A percentile compares a stretch with the other conserved stretches of the same genome.
phyloP scores from a whole-genome alignment of 2,113 vertebrate species.

The Vulpes ferrilata region DNA sequence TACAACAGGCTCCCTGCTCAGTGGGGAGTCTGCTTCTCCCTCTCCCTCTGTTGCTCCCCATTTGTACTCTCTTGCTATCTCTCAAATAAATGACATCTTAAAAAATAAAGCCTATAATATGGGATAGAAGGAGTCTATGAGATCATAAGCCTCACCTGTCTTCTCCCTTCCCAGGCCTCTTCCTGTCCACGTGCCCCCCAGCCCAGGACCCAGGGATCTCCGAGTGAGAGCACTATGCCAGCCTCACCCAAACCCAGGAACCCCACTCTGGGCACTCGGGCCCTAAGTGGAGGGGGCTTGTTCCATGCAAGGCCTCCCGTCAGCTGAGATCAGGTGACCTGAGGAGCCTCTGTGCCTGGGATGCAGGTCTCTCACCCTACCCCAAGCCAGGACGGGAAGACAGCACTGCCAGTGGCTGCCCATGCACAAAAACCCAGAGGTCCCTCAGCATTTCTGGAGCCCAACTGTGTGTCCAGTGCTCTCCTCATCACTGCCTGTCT shows the following conservation, averaged over 20 bases:
- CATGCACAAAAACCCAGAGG: background rate
- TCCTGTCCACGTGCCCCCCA: background rate
- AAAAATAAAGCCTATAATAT: background rate
- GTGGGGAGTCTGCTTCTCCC: no score
- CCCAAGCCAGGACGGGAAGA: background rate
- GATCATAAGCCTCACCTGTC: background rate
- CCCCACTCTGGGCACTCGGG: background rate
- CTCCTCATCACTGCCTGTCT: background rate
- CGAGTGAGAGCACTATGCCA: background rate
- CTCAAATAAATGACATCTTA: no score
- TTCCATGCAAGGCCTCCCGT: background rate
- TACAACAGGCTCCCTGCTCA: no score
- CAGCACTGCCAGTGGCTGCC: background rate
- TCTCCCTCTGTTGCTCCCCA: no score
- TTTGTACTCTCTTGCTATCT: no score
- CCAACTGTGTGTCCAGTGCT: background rate
- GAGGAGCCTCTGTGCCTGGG: background rate
- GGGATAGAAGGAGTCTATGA: background rate
- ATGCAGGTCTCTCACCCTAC: background rate
- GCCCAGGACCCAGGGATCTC: no score
- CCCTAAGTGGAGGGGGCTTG: background rate
- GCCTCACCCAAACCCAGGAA: background rate
- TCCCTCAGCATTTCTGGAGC: background rate
- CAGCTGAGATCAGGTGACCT: rapidly evolving
- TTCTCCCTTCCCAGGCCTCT: no score